A percentile compares a stretch with the other conserved stretches of the same genome.
phyloP scores from a whole-genome alignment of 37 sponge, comb jelly and placozoan species.

The Corticium candelabrum region DNA sequence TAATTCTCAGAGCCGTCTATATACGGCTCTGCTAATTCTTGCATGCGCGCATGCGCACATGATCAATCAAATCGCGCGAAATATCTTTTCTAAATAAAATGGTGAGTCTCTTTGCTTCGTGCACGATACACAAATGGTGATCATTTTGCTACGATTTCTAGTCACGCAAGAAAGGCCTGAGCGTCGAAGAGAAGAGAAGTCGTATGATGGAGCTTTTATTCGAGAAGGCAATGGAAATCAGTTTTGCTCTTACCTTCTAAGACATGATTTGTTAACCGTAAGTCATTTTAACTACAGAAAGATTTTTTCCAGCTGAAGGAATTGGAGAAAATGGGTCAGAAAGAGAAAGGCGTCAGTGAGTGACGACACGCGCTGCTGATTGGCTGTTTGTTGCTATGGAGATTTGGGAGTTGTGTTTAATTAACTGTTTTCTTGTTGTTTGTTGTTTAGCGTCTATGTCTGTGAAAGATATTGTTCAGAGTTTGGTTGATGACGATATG shows the following conservation, averaged over 20 bases:
- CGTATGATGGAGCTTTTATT: slow-evolving; percentile 76
- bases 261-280: neutral
- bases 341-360: slow-evolving; percentile 95
- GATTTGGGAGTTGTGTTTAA: neutral
- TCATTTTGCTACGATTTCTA: slow-evolving; percentile 10
- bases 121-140: too few relatives aligned
- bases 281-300: slow-evolving; percentile 47
- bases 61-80: too few relatives aligned
- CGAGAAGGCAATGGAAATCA: slow-evolving; percentile 50
- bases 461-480: slow-evolving; percentile 90
- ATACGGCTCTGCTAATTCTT: too few relatives aligned
- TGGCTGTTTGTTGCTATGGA: neutral
- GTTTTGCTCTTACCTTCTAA: neutral
- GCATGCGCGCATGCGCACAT: too few relatives aligned
- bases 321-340: slow-evolving; percentile 85
- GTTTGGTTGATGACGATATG: slow-evolving; percentile 85
- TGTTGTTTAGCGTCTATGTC: slow-evolving; percentile 63
- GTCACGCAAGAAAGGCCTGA: slow-evolving; percentile 83
- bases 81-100: too few relatives aligned
- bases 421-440: neutral
- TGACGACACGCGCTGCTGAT: neutral
- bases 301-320: slow-evolving; percentile 93
- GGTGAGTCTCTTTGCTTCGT: too few relatives aligned
- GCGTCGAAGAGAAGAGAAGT: slow-evolving; percentile 86
- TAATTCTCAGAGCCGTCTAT: too few relatives aligned